These are phyloP conservation scores for Amia ocellicauda DNA, from an alignment of 2,113 vertebrate genomes.

Conservation along the genomic window DNA sequence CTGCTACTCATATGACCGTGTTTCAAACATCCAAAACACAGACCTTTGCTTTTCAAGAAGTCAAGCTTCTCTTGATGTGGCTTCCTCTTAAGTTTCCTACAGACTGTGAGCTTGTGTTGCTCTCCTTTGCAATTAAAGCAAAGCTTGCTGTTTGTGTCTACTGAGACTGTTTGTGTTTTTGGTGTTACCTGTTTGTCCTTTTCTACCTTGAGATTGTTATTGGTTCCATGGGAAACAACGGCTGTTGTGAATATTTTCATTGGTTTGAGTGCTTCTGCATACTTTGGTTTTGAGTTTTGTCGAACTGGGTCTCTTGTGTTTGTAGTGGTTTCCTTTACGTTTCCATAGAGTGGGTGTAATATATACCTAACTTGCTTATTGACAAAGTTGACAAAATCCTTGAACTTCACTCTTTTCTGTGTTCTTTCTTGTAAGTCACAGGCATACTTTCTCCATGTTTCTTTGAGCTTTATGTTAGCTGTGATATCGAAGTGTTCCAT, in stretches of 20 bases:
- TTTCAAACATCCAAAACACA: constrained; percentile 32
- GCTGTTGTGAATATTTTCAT: constrained; percentile 10
- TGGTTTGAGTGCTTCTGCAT: constrained; percentile 10
- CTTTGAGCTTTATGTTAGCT: constrained; percentile 25
- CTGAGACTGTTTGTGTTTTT: constrained; percentile 8
- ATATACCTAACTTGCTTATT: constrained; percentile 16
- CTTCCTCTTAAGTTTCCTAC: constrained; percentile 18
- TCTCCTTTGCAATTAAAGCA: constrained; percentile 25
- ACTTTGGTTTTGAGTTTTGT: constrained; percentile 3
- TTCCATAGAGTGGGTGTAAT: constrained; percentile 23
- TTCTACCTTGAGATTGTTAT: neutral
- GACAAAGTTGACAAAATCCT: constrained; percentile 24
- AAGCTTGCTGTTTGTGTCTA: constrained; percentile 22
- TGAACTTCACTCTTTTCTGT: constrained; percentile 25
- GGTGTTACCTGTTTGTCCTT: neutral
- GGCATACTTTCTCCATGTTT: constrained; percentile 24
- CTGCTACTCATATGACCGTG: constrained; percentile 31
- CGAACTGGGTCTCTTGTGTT: neutral
- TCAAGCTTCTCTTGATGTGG: constrained; percentile 22
- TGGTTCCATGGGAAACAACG: neutral
- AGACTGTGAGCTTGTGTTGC: constrained; percentile 20
- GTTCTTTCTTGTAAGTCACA: constrained; percentile 26
- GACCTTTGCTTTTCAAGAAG: constrained; percentile 21
- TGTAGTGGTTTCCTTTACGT: constrained; percentile 21
- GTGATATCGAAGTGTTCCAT: constrained; percentile 35